A percentile compares a stretch with the other conserved stretches of the same genome.
phyloP scores from a whole-genome alignment of 2,888 invertebrate genomes.

The Mimachlamys varia region DNA sequence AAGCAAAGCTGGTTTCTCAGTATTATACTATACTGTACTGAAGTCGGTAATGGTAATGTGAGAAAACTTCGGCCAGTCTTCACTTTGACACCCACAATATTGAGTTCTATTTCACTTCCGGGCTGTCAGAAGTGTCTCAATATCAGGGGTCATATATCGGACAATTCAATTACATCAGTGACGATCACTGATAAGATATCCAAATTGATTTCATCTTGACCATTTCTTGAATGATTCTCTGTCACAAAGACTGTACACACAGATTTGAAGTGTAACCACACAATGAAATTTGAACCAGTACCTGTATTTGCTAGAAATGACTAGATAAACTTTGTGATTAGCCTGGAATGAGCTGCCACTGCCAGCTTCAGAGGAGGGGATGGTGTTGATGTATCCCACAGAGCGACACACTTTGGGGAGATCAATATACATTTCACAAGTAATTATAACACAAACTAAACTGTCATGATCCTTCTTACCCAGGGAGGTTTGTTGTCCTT shows the following conservation, averaged over 20 bases:
- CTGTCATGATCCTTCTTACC: background rate
- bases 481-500: background rate
- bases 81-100: background rate
- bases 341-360: background rate
- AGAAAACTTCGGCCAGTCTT: background rate
- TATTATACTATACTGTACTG: background rate
- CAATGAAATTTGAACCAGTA: background rate
- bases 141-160: background rate
- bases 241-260: background rate
- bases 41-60: background rate
- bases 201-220: background rate
- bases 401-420: background rate
- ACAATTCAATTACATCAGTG: background rate
- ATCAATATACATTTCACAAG: conserved; percentile 27
- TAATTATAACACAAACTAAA: background rate
- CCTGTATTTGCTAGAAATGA: background rate
- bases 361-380: background rate
- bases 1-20: background rate
- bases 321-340: background rate
- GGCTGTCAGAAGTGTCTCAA: background rate
- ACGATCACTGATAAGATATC: background rate
- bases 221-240: background rate
- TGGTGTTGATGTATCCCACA: background rate
- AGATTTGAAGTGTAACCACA: background rate
- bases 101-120: background rate